Conservation (phyloP, 2,113 vertebrate species). For the Beaufortia kweichowensis region DNA sequence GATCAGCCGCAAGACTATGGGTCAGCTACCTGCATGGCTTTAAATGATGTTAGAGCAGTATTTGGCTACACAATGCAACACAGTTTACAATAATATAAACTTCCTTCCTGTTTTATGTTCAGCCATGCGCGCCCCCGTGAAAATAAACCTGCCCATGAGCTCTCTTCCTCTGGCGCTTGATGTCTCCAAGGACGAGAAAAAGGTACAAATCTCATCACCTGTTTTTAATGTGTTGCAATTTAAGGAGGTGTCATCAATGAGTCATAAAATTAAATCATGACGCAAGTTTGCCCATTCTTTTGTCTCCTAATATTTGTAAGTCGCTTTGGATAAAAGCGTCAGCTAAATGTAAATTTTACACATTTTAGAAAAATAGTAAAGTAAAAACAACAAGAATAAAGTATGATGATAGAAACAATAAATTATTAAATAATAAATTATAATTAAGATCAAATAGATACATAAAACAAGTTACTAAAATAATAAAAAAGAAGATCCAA, state of each 20-base stretch:
- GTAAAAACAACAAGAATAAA: no score
- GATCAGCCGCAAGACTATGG: constrained; percentile 65
- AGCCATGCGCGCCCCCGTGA: constrained; percentile 45
- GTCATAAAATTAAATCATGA: background rate
- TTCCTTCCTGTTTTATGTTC: constrained; percentile 1
- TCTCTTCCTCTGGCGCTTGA: constrained; percentile 40
- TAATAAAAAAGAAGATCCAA: background rate
- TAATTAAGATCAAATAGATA: no score
- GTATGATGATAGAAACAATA: no score
- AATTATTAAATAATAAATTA: no score
- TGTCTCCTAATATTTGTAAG: no score
- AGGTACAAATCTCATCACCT: constrained; percentile 53
- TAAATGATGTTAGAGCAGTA: no score
- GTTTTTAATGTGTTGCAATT: constrained; percentile 1
- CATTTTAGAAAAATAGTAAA: no score
- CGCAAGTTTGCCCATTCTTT: no score
- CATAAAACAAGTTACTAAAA: no score
- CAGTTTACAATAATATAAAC: background rate
- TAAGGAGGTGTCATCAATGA: constrained; percentile 25
- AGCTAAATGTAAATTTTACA: no score
- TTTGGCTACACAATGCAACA: no score
- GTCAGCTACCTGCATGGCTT: constrained; percentile 64
- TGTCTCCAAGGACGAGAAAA: constrained; percentile 54
- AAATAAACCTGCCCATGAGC: constrained; percentile 48
- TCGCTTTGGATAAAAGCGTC: no score